A percentile compares a stretch with the other conserved stretches of the same genome.
phyloP scores from a whole-genome alignment of 2,888 invertebrate genomes.

The Mycalesis mineus region DNA sequence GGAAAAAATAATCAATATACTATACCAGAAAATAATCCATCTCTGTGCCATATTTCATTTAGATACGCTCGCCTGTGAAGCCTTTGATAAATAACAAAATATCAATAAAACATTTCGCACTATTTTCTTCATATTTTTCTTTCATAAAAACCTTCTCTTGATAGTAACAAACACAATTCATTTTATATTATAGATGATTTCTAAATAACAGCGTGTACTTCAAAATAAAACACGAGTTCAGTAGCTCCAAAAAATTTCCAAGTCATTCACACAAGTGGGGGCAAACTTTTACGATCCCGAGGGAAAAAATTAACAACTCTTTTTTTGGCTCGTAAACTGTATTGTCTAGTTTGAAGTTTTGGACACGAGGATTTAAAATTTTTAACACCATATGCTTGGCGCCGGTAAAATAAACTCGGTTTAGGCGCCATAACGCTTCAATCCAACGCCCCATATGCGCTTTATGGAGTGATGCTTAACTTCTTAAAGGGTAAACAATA shows the following conservation, averaged over 20 bases:
- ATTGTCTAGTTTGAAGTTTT: constrained; percentile 39
- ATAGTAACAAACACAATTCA: no score
- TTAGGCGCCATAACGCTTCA: constrained; percentile 38
- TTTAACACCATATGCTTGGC: constrained; percentile 65
- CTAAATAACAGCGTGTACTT: constrained; percentile 3
- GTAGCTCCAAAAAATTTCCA: constrained; percentile 29
- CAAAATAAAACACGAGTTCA: background rate
- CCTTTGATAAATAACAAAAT: no score
- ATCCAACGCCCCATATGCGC: constrained; percentile 15
- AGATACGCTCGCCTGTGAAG: no score
- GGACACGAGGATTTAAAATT: constrained; percentile 41
- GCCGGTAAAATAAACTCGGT: constrained; percentile 60
- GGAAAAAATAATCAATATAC: no score
- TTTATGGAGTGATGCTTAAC: constrained; percentile 1
- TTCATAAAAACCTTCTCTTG: no score
- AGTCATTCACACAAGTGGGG: constrained; percentile 65
- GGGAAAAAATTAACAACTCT: constrained; percentile 53
- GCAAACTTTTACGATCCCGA: constrained; percentile 56
- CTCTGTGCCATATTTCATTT: no score
- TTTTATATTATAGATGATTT: no score
- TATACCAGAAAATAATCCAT: no score
- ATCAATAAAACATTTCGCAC: no score
- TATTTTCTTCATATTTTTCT: no score
- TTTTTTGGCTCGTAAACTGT: constrained; percentile 48
- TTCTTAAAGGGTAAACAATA: background rate